A percentile compares a stretch with the other conserved stretches of the same genome.
phyloP scores from a whole-genome alignment of 2,888 invertebrate genomes.

The Augochlorella aurata region DNA sequence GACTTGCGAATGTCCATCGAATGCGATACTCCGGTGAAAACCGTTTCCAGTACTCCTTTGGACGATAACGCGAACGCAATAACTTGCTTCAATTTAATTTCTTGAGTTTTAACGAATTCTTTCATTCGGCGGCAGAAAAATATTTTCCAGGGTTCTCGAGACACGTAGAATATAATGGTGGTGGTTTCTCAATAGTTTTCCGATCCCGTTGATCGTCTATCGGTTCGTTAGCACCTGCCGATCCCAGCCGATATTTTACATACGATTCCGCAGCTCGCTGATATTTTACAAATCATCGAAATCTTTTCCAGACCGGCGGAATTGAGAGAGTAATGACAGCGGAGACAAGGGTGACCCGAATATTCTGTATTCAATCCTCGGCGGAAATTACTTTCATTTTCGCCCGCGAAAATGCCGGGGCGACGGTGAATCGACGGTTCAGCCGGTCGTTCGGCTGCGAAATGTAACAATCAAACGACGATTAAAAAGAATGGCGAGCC shows the following conservation, averaged over 20 bases:
- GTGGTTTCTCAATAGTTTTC: neutral
- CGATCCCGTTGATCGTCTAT: neutral
- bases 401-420: neutral
- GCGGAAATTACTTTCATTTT: constrained; percentile 15
- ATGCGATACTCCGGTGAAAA: neutral
- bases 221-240: constrained; percentile 1
- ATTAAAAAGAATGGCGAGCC: constrained; percentile 31
- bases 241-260: neutral
- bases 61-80: neutral
- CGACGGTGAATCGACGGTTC: constrained; percentile 26
- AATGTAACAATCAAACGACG: constrained; percentile 46
- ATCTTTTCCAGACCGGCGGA: neutral
- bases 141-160: neutral
- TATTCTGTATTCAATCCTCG: constrained; percentile 24
- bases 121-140: too few relatives aligned
- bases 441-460: constrained; percentile 16
- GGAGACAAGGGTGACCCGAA: constrained; percentile 9
- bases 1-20: neutral
- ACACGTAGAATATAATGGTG: neutral
- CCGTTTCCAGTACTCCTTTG: neutral
- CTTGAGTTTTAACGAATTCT: neutral
- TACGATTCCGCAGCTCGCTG: neutral
- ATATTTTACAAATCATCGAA: constrained; percentile 9
- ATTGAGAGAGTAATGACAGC: neutral
- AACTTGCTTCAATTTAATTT: neutral